Conservation (phyloP, 2,113 vertebrate species). For the Orthochromis malagaraziensis region DNA sequence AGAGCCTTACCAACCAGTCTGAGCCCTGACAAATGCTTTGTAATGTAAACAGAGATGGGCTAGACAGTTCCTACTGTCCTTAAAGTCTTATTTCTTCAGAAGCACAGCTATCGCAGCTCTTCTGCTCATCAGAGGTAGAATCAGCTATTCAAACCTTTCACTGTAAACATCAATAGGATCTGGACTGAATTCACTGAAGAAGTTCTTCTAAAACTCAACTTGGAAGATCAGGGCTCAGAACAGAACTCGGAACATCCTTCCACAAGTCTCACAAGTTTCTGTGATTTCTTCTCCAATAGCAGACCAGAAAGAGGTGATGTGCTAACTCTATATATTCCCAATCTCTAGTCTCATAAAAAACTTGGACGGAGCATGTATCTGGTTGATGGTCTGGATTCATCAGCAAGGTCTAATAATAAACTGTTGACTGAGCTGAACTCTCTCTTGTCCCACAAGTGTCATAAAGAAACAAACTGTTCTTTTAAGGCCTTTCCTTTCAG, state of each 20-base stretch:
- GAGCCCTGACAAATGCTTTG: not conserved
- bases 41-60: not conserved
- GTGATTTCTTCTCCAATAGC: not conserved
- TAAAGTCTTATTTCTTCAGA: not conserved
- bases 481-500: not conserved
- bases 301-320: not conserved
- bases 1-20: not conserved
- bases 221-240: not conserved
- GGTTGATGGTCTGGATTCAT: not conserved
- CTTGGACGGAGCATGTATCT: fast-evolving
- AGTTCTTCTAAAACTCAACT: not conserved
- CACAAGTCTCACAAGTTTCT: fast-evolving
- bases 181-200: not conserved
- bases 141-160: not conserved
- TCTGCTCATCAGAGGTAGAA: not conserved
- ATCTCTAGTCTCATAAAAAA: not conserved
- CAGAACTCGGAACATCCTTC: not conserved
- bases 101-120: not conserved
- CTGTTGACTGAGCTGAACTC: fast-evolving
- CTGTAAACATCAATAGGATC: not conserved
- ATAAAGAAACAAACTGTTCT: not conserved
- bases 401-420: not conserved
- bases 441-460: not conserved
- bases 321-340: not conserved
- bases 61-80: not conserved